phyloP scores from a whole-genome alignment of 2,888 invertebrate species.

The Margaritifera margaritifera region DNA sequence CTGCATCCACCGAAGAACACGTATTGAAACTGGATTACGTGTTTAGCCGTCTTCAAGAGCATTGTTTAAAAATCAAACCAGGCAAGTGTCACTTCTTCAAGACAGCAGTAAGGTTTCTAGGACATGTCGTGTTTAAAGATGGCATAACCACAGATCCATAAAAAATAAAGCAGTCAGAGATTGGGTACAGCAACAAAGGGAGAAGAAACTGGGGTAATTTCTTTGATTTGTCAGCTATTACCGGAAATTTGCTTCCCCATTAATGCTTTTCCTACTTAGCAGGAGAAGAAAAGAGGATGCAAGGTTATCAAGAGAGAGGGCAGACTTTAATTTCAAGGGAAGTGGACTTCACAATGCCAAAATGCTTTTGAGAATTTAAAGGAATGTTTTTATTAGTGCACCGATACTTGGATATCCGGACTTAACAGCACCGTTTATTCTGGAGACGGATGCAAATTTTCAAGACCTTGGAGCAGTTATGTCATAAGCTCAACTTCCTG shows the following conservation, averaged over 20 bases:
- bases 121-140: constrained; percentile 14
- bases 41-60: constrained; percentile 16
- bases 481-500: constrained; percentile 29
- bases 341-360: too few relatives aligned
- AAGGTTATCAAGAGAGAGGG: too few relatives aligned
- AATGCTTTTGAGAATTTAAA: too few relatives aligned
- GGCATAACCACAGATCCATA: constrained; percentile 29
- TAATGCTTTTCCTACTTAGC: too few relatives aligned
- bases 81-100: constrained; percentile 29
- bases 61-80: constrained; percentile 28
- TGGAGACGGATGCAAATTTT: constrained; percentile 14
- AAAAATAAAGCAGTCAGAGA: constrained; percentile 24
- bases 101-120: constrained; percentile 10
- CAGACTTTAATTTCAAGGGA: too few relatives aligned
- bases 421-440: too few relatives aligned
- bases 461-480: constrained; percentile 26
- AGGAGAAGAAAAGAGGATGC: too few relatives aligned
- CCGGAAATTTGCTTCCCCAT: too few relatives aligned
- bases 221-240: too few relatives aligned
- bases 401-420: too few relatives aligned
- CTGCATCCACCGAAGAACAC: constrained; percentile 16
- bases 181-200: constrained; percentile 11
- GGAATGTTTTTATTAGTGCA: too few relatives aligned
- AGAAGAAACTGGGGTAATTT: too few relatives aligned
- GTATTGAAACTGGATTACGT: constrained; percentile 26